Conservation (phyloP, 2,888 invertebrate species). For the Spilosoma lubricipeda region DNA sequence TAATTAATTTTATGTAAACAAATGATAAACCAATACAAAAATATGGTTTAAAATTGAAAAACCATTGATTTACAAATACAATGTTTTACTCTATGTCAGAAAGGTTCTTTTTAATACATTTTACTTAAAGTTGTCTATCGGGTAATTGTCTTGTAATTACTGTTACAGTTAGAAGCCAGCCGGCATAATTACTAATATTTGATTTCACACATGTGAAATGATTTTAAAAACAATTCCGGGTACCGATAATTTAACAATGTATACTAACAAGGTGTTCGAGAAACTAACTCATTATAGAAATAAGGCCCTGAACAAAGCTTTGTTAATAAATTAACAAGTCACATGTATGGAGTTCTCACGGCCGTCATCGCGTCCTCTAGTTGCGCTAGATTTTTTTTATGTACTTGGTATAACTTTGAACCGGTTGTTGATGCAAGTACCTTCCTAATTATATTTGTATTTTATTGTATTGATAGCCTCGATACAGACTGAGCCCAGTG, state of each 20-base stretch:
- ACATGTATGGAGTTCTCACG: constrained; percentile 46
- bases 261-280: constrained; percentile 71
- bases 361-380: constrained; percentile 27
- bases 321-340: constrained; percentile 76
- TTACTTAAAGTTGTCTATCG: too few relatives aligned
- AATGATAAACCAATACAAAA: too few relatives aligned
- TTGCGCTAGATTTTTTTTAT: constrained; percentile 1
- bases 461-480: background rate
- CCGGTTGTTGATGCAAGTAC: background rate
- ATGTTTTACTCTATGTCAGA: too few relatives aligned
- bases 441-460: background rate
- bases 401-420: constrained; percentile 8
- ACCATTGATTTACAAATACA: too few relatives aligned
- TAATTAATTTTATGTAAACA: too few relatives aligned
- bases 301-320: constrained; percentile 60
- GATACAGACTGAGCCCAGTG: too few relatives aligned
- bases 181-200: too few relatives aligned
- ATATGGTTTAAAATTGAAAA: too few relatives aligned
- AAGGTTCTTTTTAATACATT: too few relatives aligned
- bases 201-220: constrained; percentile 14
- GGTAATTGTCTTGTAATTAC: too few relatives aligned
- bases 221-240: constrained; percentile 50
- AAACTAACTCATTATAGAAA: constrained; percentile 70
- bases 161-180: too few relatives aligned
- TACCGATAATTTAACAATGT: constrained; percentile 70